Percentiles rank a stretch among this genome's conserved stretches.
Evolutionary conservation across 2,888 invertebrate genomes (phyloP).

Genomic region (Pachliopta kotzebuea): DNA sequence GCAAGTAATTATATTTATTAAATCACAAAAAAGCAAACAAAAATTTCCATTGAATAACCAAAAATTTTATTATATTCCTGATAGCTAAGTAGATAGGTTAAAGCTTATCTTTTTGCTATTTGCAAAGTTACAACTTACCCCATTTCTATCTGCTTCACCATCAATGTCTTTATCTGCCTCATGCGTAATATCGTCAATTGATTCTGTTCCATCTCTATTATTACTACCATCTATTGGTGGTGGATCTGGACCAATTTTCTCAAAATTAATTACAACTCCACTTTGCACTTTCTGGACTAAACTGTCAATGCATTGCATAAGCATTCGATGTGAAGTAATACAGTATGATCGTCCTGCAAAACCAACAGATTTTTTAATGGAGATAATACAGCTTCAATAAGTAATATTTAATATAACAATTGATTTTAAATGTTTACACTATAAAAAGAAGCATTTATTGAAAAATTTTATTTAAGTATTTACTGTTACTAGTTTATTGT

Average conservation of each 20-base stretch:
- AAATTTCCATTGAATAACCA: no score
- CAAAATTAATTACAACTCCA: conserved; percentile 98
- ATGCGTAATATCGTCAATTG: conserved; percentile 60
- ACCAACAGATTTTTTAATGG: neutral
- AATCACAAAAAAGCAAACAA: no score
- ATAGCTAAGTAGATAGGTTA: no score
- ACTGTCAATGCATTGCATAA: conserved; percentile 98
- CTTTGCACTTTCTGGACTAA: conserved; percentile 98
- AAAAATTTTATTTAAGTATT: neutral
- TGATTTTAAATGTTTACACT: no score
- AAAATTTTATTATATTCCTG: no score
- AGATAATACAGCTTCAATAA: neutral
- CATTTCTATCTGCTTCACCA: conserved; percentile 72
- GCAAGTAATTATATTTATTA: no score
- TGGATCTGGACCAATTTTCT: conserved; percentile 95
- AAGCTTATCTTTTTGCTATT: no score
- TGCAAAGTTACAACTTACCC: conserved; percentile 49
- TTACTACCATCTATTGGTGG: conserved; percentile 82
- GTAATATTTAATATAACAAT: no score
- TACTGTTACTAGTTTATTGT: no score
- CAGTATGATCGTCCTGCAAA: conserved; percentile 93
- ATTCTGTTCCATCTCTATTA: conserved; percentile 73
- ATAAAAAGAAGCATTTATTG: no score
- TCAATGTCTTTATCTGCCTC: conserved; percentile 72
- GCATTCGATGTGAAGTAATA: conserved; percentile 95